phyloP scores from a whole-genome alignment of 2,113 vertebrate genomes.

The Gymnobelideus leadbeateri region DNA sequence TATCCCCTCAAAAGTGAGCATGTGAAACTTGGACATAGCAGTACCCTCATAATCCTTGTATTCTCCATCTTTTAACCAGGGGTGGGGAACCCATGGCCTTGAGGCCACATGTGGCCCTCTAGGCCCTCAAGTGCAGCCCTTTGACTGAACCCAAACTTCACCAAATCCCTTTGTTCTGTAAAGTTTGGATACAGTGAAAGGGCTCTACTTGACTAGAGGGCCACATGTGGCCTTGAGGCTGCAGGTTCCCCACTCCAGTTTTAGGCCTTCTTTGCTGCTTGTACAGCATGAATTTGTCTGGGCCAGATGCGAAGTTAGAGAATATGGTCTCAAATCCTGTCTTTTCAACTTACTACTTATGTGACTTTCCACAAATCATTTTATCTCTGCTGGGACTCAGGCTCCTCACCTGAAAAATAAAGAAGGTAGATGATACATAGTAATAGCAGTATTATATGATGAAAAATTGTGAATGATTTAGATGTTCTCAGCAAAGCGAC shows the following conservation, averaged over 20 bases:
- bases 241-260: background rate
- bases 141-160: too few species aligned
- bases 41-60: background rate
- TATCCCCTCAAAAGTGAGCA: background rate
- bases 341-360: background rate
- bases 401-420: background rate
- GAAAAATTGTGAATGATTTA: too few species aligned
- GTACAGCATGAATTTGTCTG: background rate
- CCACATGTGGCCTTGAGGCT: too few species aligned
- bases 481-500: too few species aligned
- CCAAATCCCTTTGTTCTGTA: too few species aligned
- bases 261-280: background rate
- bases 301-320: too few species aligned
- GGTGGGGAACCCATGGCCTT: too few species aligned
- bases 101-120: too few species aligned
- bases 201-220: too few species aligned
- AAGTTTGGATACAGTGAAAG: too few species aligned
- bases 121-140: too few species aligned
- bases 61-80: background rate
- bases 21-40: background rate
- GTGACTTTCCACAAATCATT: background rate
- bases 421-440: background rate
- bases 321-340: background rate
- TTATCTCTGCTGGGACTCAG: background rate
- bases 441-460: too few species aligned